Conservation (phyloP, 1,140 invertebrate species). For the Wiebesia pumilae region DNA sequence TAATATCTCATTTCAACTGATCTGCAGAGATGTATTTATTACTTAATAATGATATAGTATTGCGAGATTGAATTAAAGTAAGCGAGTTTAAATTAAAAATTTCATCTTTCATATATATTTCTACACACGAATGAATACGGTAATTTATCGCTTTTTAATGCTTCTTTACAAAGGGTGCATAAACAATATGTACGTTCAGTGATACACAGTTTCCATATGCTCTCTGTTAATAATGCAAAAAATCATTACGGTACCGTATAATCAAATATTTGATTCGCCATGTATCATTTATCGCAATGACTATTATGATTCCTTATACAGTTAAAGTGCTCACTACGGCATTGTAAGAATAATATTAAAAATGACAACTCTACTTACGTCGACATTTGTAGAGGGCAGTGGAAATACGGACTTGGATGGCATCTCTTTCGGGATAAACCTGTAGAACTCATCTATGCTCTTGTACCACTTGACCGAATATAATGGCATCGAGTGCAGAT, state of each 20-base stretch:
- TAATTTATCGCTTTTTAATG: too few relatives aligned
- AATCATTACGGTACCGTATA: not conserved
- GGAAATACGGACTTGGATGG: constrained; percentile 82
- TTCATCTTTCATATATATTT: too few relatives aligned
- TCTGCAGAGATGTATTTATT: too few relatives aligned
- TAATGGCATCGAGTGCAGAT: constrained; percentile 76
- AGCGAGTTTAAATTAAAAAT: too few relatives aligned
- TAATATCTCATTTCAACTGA: too few relatives aligned
- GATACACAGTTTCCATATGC: not conserved
- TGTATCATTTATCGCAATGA: constrained; percentile 5
- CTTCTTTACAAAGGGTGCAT: too few relatives aligned
- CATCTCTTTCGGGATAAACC: constrained; percentile 84
- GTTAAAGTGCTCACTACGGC: not conserved
- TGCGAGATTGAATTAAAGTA: too few relatives aligned
- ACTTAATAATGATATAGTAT: too few relatives aligned
- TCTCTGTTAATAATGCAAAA: not conserved
- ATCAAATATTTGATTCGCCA: not conserved
- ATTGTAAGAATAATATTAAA: not conserved
- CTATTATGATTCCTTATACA: not conserved
- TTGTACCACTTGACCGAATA: constrained; percentile 92
- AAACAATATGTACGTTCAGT: not conserved
- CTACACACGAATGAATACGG: too few relatives aligned
- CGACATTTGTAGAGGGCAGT: constrained; percentile 78
- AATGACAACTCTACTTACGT: constrained; percentile 78
- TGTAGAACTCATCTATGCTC: constrained; percentile 84